Evolutionary conservation across 2,888 invertebrate species (phyloP).

Genomic region (Phasia obesa): DNA sequence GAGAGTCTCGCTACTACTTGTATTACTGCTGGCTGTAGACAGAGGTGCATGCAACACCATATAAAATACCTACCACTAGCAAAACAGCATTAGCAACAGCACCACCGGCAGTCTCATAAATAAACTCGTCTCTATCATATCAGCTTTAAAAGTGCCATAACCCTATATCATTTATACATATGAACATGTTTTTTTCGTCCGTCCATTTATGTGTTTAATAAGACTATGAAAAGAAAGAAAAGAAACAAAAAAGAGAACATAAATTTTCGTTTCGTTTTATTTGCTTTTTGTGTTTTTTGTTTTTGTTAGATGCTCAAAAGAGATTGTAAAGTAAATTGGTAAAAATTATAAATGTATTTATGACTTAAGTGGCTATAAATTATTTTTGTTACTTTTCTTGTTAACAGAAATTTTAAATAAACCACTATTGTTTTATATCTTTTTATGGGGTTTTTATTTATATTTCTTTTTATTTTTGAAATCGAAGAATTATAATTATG

Average conservation of each 20-base stretch:
- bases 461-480: conserved; percentile 28
- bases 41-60: conserved; percentile 17
- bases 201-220: conserved; percentile 46
- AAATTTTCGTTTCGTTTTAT: conserved; percentile 78
- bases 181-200: conserved; percentile 23
- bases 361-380: conserved; percentile 80
- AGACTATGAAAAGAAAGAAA: conserved; percentile 71
- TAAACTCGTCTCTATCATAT: conserved; percentile 69
- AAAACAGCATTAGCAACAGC: too few species aligned
- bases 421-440: conserved; percentile 76
- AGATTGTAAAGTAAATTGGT: conserved; percentile 77
- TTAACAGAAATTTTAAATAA: conserved; percentile 72
- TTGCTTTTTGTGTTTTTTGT: conserved; percentile 64
- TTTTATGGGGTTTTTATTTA: conserved; percentile 29
- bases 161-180: conserved; percentile 58
- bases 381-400: conserved; percentile 75
- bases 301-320: conserved; percentile 58
- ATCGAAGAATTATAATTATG: conserved; percentile 50
- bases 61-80: conserved; percentile 29
- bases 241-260: too few species aligned
- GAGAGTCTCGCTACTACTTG: conserved; percentile 48
- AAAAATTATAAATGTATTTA: conserved; percentile 80
- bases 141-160: conserved; percentile 63
- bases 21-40: conserved; percentile 7
- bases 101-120: conserved; percentile 65